Evolutionary conservation across 2,888 invertebrate genomes (phyloP), one percentile per base, ranked within the genome.

Genomic region (Ametastegia equiseti): DNA sequence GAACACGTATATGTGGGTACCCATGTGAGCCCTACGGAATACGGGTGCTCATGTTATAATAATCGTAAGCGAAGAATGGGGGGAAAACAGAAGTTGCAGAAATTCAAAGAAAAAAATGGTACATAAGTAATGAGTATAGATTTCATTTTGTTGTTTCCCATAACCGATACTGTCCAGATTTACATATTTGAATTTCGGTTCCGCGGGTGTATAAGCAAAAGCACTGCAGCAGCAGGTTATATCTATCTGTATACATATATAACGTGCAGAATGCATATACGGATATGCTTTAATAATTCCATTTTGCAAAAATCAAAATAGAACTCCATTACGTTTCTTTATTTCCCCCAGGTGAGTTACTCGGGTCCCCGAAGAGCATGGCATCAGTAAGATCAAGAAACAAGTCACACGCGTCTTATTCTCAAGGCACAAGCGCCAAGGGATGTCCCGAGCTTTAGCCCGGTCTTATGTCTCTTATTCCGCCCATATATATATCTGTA

Each of bases 351-450:
- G 78, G 78, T 63, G 78, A 78, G 54, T 78, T 27, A 63, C 42
- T 13, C 15, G 7, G 30, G 60, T 78, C 78, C 78, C 78, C 78
- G 42, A 78, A 78, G 78, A 78, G 78, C 78, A 60, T 39, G 39
- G n/a, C n/a, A n/a, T n/a, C n/a, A n/a, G 65, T 78, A 78, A 63
- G 78, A 78, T 78, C 78, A 78, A 78, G 78, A 78, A 60, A 78
- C 78, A 78, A 78, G 78, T 78, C 78, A 78, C 78, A 78, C 78
- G 78, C 78, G 78, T 50, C 60, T 78, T 63, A 60, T 78, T 78
- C 78, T 78, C 78, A 78, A 63, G 78, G 42, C 78, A 60, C 42
- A 78, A 63, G 27, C 78, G 42, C 27, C 63, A 27, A 23, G 23
- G 78, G 63, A 78, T 78, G 78, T 63, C 78, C 60, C 42, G 45